Base-by-base conservation (phyloP, 2,113 vertebrate genomes). In the Amazona guildingii region DNA sequence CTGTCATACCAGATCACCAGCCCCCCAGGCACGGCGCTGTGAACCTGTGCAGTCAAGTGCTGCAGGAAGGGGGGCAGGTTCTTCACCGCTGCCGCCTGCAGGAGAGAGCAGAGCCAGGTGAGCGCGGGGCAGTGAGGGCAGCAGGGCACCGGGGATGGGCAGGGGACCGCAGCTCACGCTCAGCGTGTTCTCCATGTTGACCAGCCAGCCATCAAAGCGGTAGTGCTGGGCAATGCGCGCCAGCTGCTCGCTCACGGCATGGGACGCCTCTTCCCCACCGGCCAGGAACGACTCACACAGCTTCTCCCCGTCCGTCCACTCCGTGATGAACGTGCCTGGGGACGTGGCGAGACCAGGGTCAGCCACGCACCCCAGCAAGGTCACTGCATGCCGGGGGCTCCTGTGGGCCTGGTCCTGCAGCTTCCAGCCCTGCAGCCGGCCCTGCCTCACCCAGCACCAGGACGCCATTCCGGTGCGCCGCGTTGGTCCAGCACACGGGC, bases 1-100 rank as follows among this genome's bases (percentile, higher is more conserved):
- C 99, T 99, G 98, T 99, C 99, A 0, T 99, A 99, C 99, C 99
- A 99, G 83, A 99, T 96, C 57, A 99, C 98, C 98, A 98, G 91
- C 37, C 99, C 98, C 11, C 98, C 97, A 0, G 98, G 94, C 52
- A 99, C 96, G 0, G 94, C 88, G 11, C 96, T 86, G 14, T 99
- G 99, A 76, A 99, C 98, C 97, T 97, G 98, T 0, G 98, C 86
- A 0, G 98, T 99, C 96, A 99, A 96, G 31, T 99, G 98, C 29
- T 43, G 97, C 78, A 99, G 98, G 95, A 99, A 99, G 14, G 23
- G 66, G 7, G 98, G 97, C 11, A 92, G 37, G 88, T 98, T 99
- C 91, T 69, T 90, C 94, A 98, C 99, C 0, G 98, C 98, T 0
- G 41, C 95, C 1, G 66, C 95, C 99, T 99, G 11, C 75, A 51